These are phyloP conservation scores for Acrocyrtus sp. DNA, from an alignment of 2,888 invertebrate species.

Conservation along the genomic window DNA sequence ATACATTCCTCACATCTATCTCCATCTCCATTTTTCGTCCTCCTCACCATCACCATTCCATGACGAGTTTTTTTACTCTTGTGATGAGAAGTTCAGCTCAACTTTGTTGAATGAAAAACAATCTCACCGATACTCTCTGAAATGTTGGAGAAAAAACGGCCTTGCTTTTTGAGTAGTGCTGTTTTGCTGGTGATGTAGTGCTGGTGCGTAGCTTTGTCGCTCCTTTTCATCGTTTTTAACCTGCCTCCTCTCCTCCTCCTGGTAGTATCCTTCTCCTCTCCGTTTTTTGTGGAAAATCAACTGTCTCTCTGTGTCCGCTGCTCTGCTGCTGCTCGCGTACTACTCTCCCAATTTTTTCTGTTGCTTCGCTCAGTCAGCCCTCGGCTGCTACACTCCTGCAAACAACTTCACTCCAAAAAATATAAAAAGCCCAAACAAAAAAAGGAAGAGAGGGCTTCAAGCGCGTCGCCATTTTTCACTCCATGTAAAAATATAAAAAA, in stretches of 20 bases:
- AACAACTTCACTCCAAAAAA: no score
- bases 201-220: conserved; percentile 8
- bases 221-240: conserved; percentile 30
- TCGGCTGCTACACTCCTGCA: background rate
- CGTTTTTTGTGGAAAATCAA: no score
- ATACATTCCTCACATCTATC: no score
- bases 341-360: conserved; percentile 2
- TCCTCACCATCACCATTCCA: no score
- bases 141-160: conserved; percentile 39
- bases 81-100: no score
- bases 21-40: no score
- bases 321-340: conserved; percentile 7
- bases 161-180: conserved; percentile 17
- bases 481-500: conserved; percentile 24
- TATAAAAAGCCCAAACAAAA: no score
- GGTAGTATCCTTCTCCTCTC: conserved; percentile 9
- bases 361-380: no score
- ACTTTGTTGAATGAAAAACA: no score
- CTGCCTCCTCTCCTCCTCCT: conserved; percentile 18
- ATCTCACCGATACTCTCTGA: no score
- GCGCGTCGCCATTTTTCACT: conserved; percentile 53
- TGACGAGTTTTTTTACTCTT: no score
- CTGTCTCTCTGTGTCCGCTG: no score
- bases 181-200: background rate
- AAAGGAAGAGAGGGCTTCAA: conserved; percentile 24